Evolutionary conservation across 2,113 vertebrate species (phyloP), one percentile per base, ranked within the genome.

Genomic region (Brachyistius frenatus): DNA sequence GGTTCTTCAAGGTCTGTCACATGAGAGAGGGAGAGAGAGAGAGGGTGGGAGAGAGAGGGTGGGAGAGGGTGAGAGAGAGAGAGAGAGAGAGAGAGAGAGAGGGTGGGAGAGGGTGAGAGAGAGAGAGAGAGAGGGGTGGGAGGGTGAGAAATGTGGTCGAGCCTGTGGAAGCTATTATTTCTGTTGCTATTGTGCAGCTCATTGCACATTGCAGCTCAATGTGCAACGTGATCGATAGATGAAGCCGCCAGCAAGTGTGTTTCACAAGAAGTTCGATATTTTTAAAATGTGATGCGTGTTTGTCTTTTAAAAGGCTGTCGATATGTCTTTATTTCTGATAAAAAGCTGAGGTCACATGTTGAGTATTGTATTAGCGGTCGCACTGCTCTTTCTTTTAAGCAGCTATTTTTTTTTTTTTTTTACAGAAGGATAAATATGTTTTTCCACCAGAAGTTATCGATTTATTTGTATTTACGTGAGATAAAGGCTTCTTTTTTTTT

Each of bases 1-100:
- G 70, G 81, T 92, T 85, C 39, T 74, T 81, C 61, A 64, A 74
- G 76, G 65, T 39, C 55, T 1, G 76, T 91, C 91, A 91, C 81
- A 81, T 92, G 89, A 89, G 66, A 32, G 53, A 78, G 57, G 69
- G 30, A 23, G 23, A 23, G 23, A 23, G 23, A 23, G 23, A 23
- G 23, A 23, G 23, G 23, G 23, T 23, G 23, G 23, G 23, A 23
- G 23, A 23, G 23, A 32, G 53, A 50, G 36, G 16, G 36, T 41
- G 68, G 37, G 68, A 4, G 23, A 1, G 23, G 1, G 23, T 1
- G 23, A 23, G 23, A 1, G 23, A 1, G 23, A 1, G 23, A 47
- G 23, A 23, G 23, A 89, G 66, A 32, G 53, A 78, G 57, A 72
- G 30, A 13, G 33, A 37, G 15, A 8, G 66, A 32, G 53, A 50